phyloP scores from a whole-genome alignment of 2,888 invertebrate species.

The Dione juno region DNA sequence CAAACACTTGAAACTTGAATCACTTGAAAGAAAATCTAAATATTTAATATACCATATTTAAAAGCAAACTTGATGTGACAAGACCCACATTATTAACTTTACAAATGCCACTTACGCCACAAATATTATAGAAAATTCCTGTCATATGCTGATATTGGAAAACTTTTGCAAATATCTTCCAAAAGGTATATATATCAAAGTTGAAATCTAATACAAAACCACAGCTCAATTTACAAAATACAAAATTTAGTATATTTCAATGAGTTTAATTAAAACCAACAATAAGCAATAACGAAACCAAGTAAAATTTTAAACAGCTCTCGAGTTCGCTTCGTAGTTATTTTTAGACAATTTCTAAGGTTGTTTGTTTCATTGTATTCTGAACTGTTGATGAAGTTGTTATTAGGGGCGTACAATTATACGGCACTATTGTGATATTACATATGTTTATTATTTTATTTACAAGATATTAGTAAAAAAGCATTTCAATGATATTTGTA shows the following conservation, averaged over 20 bases:
- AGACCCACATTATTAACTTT: not conserved
- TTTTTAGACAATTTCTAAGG: slow-evolving; percentile 25
- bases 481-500: no score
- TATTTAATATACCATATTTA: not conserved
- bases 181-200: not conserved
- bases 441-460: not conserved
- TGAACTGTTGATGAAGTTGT: slow-evolving; percentile 26
- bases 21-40: not conserved
- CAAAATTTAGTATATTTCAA: not conserved
- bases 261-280: slow-evolving; percentile 18
- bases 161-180: not conserved
- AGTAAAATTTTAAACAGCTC: slow-evolving; percentile 16
- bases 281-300: slow-evolving; percentile 11
- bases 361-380: slow-evolving; percentile 20
- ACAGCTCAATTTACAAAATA: not conserved
- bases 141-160: not conserved
- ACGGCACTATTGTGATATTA: not conserved
- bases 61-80: not conserved
- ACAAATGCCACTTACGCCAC: not conserved
- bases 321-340: slow-evolving; percentile 23
- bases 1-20: no score
- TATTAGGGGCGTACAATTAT: not conserved
- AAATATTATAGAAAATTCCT: not conserved
- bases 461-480: not conserved
- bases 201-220: not conserved